Conservation (phyloP, 1,140 invertebrate species). For the Papilio machaon region DNA sequence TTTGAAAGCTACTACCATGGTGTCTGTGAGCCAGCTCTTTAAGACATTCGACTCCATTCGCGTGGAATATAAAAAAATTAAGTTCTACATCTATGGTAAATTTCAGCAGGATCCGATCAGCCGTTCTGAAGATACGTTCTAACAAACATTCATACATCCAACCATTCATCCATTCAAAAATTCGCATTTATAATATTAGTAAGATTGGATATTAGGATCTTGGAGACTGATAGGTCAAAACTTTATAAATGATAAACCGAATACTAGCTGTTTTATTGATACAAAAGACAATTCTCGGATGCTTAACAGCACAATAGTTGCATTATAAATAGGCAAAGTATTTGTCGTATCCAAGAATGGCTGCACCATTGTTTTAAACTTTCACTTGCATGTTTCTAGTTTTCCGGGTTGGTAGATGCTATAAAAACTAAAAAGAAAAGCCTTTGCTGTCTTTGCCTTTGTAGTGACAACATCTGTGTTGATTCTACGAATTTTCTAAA, state of each 20-base stretch:
- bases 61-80: no score
- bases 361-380: conserved; percentile 14
- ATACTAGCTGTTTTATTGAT: neutral
- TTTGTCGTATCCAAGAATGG: conserved; percentile 8
- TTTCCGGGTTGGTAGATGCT: conserved; percentile 6
- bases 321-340: conserved; percentile 1
- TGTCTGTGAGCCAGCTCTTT: neutral
- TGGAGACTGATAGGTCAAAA: neutral
- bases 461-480: neutral
- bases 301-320: neutral
- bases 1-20: conserved; percentile 1
- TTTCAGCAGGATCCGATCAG: no score
- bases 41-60: no score
- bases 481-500: neutral
- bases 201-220: no score
- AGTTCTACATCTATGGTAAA: no score
- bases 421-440: conserved; percentile 17
- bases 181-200: no score
- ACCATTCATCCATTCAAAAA: no score
- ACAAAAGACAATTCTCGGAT: conserved; percentile 15
- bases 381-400: conserved; percentile 2
- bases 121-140: no score
- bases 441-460: no score
- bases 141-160: no score
- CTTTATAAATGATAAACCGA: neutral